A percentile compares a stretch with the other conserved stretches of the same genome.
These are phyloP conservation scores for Sesia bembeciformis DNA, from an alignment of 2,888 invertebrate genomes.

Conservation along the genomic window DNA sequence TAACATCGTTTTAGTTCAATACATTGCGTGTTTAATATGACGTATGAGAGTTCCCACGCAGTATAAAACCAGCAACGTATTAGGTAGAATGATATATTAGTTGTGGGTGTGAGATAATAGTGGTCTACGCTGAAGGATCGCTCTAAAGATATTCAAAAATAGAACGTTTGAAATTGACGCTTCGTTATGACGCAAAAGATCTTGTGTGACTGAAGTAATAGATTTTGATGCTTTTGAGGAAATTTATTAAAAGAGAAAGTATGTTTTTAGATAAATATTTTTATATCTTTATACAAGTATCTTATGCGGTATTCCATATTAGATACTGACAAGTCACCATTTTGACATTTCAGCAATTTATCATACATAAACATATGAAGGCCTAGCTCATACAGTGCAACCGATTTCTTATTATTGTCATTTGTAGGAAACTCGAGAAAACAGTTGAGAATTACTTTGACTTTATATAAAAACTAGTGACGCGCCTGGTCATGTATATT, in stretches of 20 bases:
- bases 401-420: too few relatives aligned
- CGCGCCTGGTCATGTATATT: too few relatives aligned
- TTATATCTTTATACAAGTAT: not conserved
- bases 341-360: not conserved
- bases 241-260: not conserved
- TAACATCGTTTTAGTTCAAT: not conserved
- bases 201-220: slow-evolving; percentile 8
- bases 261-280: not conserved
- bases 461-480: too few relatives aligned
- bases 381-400: too few relatives aligned
- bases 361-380: too few relatives aligned
- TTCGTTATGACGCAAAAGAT: slow-evolving; percentile 40
- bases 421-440: too few relatives aligned
- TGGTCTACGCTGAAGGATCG: slow-evolving; percentile 2
- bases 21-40: not conserved
- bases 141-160: slow-evolving; percentile 45
- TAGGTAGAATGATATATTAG: not conserved
- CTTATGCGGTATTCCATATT: not conserved
- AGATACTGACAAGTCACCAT: not conserved
- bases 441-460: too few relatives aligned
- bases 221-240: slow-evolving; percentile 27
- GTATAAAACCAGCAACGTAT: not conserved
- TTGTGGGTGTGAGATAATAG: too few relatives aligned
- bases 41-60: not conserved
- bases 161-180: slow-evolving; percentile 34